These are phyloP conservation scores for Tuberolachnus salignus DNA, from an alignment of 2,888 invertebrate genomes.

Conservation along the genomic window DNA sequence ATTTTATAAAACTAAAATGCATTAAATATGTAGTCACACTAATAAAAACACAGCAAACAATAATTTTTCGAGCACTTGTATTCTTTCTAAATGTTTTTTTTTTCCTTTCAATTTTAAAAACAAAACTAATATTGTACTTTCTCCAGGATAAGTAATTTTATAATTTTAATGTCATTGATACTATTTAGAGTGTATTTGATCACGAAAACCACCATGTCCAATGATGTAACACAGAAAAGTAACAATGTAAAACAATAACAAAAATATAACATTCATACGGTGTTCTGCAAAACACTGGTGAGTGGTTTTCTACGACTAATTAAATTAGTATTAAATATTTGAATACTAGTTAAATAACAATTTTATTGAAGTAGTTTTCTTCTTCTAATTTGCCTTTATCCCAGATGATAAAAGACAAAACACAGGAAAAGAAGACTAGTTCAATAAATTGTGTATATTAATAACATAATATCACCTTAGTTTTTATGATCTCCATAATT, in stretches of 20 bases:
- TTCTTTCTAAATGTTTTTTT: slow-evolving; percentile 16
- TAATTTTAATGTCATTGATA: slow-evolving; percentile 13
- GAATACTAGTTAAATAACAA: background rate
- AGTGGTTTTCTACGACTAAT: slow-evolving; percentile 23
- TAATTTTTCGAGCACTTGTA: slow-evolving; percentile 18
- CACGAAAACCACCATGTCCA: slow-evolving; percentile 6
- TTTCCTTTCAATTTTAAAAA: background rate
- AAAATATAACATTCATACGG: slow-evolving; percentile 9
- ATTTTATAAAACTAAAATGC: slow-evolving; percentile 23
- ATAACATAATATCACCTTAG: slow-evolving; percentile 5
- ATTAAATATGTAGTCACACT: slow-evolving; percentile 1
- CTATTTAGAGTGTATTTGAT: background rate
- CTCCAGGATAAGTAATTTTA: slow-evolving; percentile 24
- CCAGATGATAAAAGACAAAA: no score
- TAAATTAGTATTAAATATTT: background rate
- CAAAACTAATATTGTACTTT: slow-evolving; percentile 33
- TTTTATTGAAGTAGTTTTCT: no score
- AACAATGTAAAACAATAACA: slow-evolving; percentile 43
- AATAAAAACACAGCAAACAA: slow-evolving; percentile 38
- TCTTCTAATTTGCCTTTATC: no score
- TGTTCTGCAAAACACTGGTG: background rate
- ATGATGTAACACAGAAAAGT: slow-evolving; percentile 10
- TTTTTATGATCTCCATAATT: slow-evolving; percentile 14
- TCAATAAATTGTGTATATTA: slow-evolving; percentile 11
- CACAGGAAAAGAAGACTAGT: background rate